Evolutionary conservation across 2,888 invertebrate genomes (phyloP).

Genomic region (Mesorhabditis sp.): DNA sequence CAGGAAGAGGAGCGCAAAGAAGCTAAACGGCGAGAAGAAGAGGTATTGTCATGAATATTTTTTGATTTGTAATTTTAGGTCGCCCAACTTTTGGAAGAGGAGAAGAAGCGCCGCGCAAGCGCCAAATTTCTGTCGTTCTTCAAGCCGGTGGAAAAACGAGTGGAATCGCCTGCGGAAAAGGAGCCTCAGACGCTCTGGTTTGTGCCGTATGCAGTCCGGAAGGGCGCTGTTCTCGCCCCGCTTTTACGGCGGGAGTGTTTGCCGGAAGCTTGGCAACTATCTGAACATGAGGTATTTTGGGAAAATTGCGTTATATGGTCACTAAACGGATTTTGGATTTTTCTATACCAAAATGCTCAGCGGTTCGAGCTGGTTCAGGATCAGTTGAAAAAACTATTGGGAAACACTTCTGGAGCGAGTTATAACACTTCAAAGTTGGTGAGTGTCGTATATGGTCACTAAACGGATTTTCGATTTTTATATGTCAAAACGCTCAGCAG

Average conservation of each 20-base stretch:
- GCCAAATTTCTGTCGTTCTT: slow-evolving; percentile 39
- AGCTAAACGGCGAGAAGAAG: slow-evolving; percentile 32
- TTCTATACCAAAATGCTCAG: not conserved
- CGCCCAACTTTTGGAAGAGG: slow-evolving; percentile 25
- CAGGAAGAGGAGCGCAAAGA: slow-evolving; percentile 29
- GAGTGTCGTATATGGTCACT: too few species aligned
- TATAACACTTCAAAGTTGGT: too few species aligned
- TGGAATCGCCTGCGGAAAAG: slow-evolving; percentile 4
- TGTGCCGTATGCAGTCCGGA: not conserved
- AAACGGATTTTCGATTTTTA: too few species aligned
- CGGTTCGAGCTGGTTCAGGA: too few species aligned
- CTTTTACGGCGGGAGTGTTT: not conserved
- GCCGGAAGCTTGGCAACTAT: not conserved
- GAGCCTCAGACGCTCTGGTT: not conserved
- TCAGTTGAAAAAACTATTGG: too few species aligned
- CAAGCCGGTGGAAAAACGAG: slow-evolving; percentile 36
- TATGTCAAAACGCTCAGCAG: too few species aligned
- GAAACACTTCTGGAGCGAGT: too few species aligned
- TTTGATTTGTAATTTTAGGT: not conserved
- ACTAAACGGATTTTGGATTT: not conserved
- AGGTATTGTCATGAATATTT: slow-evolving; percentile 13
- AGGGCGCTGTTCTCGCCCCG: slow-evolving; percentile 3
- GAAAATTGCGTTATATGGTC: not conserved
- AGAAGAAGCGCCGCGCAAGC: slow-evolving; percentile 33
- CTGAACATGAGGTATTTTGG: not conserved